Base-by-base conservation (phyloP, 1,140 invertebrate genomes). In the Eumeta japonica region DNA sequence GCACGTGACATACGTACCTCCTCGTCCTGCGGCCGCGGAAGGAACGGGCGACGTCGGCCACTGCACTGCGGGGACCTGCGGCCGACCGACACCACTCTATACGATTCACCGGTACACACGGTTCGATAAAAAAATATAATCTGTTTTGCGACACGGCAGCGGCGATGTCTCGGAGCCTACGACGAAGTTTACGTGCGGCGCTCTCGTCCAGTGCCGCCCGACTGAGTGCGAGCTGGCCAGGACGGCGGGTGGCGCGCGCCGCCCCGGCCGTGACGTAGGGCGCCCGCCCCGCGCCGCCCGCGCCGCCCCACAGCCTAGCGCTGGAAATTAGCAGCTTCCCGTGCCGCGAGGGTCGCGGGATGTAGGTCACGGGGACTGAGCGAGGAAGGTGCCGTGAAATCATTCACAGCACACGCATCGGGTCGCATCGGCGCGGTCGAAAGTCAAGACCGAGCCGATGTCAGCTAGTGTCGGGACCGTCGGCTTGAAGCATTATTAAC, bases 321-420 rank as follows among this genome's bases (percentile, higher is more conserved):
- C 55, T 72, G 63, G 60, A 67, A 67, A 70, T 72, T 72, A 72
- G 62, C 65, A 72, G 67, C 67, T 72, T 72, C 67, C 63, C 63
- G 63, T 59, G 55, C 66, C 61, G 55, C 66, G 62, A 73, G 67
- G 67, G 67, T 70, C 68, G 68, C 44, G 46, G 45, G 62, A 73
- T 70, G 56, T 73, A 64, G 68, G 68, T 73, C 68, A 73, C 65
- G 68, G 68, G 68, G 68, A 65, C 68, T 67, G 62, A 53, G 53
- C 57, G n/a, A n/a, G n/a, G n/a, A n/a, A n/a, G n/a, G n/a, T n/a
- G n/a, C n/a, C n/a, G n/a, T n/a, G n/a, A n/a, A n/a, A n/a, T n/a
- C n/a, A n/a, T n/a, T n/a, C n/a, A n/a, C n/a, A n/a, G n/a, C n/a
- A n/a, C n/a, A n/a, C n/a, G n/a, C n/a, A n/a, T n/a, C n/a, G n/a